These are phyloP conservation scores for Clitarchus hookeri DNA, from an alignment of 2,888 invertebrate genomes.

Conservation along the genomic window DNA sequence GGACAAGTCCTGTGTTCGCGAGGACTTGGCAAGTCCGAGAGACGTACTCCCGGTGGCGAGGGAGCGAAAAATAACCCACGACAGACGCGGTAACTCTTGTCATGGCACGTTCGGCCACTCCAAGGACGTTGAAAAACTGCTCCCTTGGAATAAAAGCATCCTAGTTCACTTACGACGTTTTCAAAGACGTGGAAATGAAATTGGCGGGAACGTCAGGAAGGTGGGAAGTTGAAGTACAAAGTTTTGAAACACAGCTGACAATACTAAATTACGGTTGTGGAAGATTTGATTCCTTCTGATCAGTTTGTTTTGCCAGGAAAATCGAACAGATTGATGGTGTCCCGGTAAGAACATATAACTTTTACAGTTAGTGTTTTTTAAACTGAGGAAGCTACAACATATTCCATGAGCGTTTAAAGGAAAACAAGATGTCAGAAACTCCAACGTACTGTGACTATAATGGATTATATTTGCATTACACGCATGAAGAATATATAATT, in stretches of 20 bases:
- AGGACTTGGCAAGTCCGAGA: neutral
- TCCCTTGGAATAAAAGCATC: neutral
- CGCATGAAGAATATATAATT: no score
- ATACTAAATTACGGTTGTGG: neutral
- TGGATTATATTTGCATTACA: no score
- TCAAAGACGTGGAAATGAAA: neutral
- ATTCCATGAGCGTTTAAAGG: no score
- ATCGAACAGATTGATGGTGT: no score
- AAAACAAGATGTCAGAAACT: no score
- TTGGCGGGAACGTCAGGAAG: neutral
- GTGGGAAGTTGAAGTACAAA: neutral
- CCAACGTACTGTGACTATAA: no score
- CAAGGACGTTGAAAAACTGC: neutral
- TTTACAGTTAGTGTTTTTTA: no score
- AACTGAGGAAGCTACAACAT: no score
- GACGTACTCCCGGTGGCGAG: neutral
- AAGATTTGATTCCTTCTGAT: neutral
- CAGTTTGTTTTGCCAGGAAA: no score
- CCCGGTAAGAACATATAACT: no score
- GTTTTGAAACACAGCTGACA: neutral
- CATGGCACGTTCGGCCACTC: neutral
- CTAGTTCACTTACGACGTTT: neutral
- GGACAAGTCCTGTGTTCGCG: neutral
- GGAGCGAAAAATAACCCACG: neutral
- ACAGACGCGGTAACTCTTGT: neutral